A percentile compares a stretch with the other conserved stretches of the same genome.
phyloP scores from a whole-genome alignment of 1,140 invertebrate species.

The Cydia strobilella region DNA sequence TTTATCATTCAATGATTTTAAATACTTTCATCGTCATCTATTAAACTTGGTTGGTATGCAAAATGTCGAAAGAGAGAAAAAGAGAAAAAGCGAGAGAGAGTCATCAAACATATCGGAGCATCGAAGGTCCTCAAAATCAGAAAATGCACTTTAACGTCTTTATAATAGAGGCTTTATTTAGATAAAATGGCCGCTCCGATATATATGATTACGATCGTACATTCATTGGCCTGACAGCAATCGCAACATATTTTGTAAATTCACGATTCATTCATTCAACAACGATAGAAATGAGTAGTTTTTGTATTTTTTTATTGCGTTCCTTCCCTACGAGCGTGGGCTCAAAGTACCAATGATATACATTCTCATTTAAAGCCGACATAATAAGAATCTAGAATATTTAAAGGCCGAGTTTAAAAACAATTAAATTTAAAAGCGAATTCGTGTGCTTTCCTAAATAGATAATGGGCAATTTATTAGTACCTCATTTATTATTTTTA shows the following conservation, averaged over 20 bases:
- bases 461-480: slow-evolving; percentile 20
- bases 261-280: too few relatives aligned
- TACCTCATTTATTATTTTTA: slow-evolving; percentile 21
- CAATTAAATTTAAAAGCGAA: slow-evolving; percentile 30
- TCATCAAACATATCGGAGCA: too few relatives aligned
- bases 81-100: neutral
- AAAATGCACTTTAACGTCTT: too few relatives aligned
- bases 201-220: too few relatives aligned
- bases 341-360: neutral
- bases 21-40: slow-evolving; percentile 55
- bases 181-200: too few relatives aligned
- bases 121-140: too few relatives aligned
- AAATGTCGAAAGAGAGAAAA: neutral
- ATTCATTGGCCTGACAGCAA: too few relatives aligned
- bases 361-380: neutral
- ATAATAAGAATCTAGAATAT: slow-evolving; percentile 15
- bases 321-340: neutral
- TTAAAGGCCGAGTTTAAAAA: slow-evolving; percentile 12
- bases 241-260: too few relatives aligned
- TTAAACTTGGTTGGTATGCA: neutral
- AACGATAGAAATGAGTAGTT: too few relatives aligned
- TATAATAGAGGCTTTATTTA: too few relatives aligned
- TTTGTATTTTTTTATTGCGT: too few relatives aligned
- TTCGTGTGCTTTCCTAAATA: slow-evolving; percentile 17
- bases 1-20: slow-evolving; percentile 70